Evolutionary conservation across 2,797 vertebrate genomes (phyloP).

Genomic region (Cephalopachus bancanus): DNA sequence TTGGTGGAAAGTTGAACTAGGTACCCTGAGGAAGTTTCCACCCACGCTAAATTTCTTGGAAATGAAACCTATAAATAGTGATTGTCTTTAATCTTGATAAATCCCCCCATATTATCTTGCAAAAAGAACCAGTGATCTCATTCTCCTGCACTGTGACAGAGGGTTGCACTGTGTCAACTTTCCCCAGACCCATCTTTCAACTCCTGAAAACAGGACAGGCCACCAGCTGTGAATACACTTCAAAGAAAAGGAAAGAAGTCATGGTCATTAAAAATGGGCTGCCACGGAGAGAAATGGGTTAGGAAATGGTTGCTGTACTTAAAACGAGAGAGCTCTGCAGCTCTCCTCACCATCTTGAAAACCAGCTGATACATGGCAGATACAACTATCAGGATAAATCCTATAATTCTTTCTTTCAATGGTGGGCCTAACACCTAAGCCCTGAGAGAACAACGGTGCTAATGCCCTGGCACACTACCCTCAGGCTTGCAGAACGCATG

Average conservation of each 20-base stretch:
- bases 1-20: neutral
- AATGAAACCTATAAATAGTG: neutral
- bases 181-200: neutral
- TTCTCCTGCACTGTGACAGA: neutral
- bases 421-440: neutral
- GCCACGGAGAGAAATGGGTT: constrained; percentile 12
- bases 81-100: constrained; percentile 3
- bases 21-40: neutral
- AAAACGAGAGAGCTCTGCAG: neutral
- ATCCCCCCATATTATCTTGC: neutral
- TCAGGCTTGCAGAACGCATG: neutral
- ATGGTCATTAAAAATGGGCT: neutral
- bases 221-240: neutral
- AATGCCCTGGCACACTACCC: accelerated
- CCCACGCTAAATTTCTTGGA: constrained; percentile 6
- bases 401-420: neutral
- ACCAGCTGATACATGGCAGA: neutral
- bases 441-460: neutral
- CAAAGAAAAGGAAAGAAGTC: neutral
- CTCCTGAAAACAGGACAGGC: neutral
- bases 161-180: neutral
- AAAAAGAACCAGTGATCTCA: neutral
- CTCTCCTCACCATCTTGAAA: constrained; percentile 37
- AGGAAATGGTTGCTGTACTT: neutral
- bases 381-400: neutral